Evolutionary conservation across 2,113 vertebrate species (phyloP), one percentile per base, ranked within the genome.

Genomic region (Crotalus viridis): DNA sequence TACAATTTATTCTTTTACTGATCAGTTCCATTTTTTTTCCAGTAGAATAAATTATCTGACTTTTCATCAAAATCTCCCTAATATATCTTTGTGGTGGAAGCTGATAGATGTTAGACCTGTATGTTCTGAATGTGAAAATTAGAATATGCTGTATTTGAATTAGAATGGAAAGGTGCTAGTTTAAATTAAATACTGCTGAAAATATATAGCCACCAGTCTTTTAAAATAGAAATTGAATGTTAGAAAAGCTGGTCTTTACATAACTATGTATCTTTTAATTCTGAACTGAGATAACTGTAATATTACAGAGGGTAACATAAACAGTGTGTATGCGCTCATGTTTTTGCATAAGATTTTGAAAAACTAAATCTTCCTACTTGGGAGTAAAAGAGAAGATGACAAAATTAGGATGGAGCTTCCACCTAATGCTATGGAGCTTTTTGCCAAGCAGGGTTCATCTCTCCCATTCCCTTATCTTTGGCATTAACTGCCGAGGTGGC

Each of bases 31-130:
- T 91, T 95, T 0, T 95, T 95, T 10, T 54, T 95, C 24, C 55
- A 46, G 61, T 92, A 96, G 96, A 97, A 96, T 3, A 89, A 95
- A 96, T 95, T 94, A 46, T 91, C 57, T 89, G 54, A 57, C 90
- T 96, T 97, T 95, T 96, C 8, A 91, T 96, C 54, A 87, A 96
- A 97, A 3, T 93, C 43, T 93, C 94, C 92, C 92, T 51, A 92
- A 91, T 93, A 94, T 21, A 51, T 93, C 7, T 88, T 97, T 92
- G 61, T 91, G 91, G 94, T 89, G 89, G n/a, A 90, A 97, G 89
- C 33, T 96, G 91, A 90, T 89, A 97, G 93, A 94, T 48, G 56
- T 15, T 96, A 94, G 59, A 24, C 61, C 95, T 19, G 7, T 95
- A 95, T 94, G 93, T 52, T 94, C 93, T 94, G 89, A 85, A 94